phyloP scores from a whole-genome alignment of 2,113 vertebrate genomes.

The Cariama cristata region DNA sequence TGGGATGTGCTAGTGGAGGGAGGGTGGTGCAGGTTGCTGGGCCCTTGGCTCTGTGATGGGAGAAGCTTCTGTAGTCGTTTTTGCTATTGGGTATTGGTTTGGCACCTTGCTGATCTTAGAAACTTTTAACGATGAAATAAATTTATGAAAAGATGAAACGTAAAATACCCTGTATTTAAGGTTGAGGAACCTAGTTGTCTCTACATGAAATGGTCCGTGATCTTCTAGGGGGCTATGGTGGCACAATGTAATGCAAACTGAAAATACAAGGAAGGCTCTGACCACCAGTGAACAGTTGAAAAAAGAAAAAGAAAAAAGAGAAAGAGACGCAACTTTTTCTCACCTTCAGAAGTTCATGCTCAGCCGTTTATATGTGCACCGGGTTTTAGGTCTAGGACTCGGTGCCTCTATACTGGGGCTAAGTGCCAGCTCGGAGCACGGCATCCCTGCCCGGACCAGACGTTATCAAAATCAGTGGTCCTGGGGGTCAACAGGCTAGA shows the following conservation, averaged over 20 bases:
- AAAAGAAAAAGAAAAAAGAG: too few species aligned
- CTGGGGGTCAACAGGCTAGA: background rate
- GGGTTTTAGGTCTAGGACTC: background rate
- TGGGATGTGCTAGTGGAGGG: background rate
- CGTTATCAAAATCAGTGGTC: fast-evolving
- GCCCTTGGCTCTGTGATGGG: background rate
- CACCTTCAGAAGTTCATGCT: background rate
- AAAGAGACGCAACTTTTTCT: too few species aligned
- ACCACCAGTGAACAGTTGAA: too few species aligned
- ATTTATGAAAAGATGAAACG: background rate
- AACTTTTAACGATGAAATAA: background rate
- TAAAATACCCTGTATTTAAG: background rate
- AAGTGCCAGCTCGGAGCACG: background rate
- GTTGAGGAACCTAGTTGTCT: background rate
- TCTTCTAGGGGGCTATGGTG: background rate
- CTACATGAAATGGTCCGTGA: background rate
- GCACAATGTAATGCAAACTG: fast-evolving
- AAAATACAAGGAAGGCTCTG: background rate
- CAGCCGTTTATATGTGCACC: too few species aligned
- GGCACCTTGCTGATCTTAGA: background rate
- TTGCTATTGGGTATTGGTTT: background rate
- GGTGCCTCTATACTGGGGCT: fast-evolving
- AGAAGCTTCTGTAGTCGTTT: background rate
- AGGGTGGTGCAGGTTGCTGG: background rate
- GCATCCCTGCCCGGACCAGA: fast-evolving